A percentile compares a stretch with the other conserved stretches of the same genome.
Conservation (phyloP, 2,113 vertebrate genomes). For the Protomyctophum bolini region DNA sequence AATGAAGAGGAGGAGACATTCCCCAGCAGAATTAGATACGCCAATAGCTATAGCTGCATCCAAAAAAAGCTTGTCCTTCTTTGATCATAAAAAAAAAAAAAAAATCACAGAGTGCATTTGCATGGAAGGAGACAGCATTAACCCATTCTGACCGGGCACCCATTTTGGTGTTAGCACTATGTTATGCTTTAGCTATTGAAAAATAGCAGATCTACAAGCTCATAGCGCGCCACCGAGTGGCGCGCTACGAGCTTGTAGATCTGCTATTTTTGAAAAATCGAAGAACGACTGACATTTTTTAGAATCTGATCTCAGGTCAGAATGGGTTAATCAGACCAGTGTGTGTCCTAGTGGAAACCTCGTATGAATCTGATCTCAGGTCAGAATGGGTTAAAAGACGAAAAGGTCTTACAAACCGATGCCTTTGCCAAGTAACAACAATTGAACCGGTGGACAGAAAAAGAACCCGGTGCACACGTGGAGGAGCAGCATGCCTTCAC, state of each 20-base stretch:
- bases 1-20: background rate
- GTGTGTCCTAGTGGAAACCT: too few species aligned
- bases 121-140: background rate
- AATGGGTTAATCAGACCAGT: too few species aligned
- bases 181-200: too few species aligned
- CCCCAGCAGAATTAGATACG: background rate
- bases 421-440: background rate
- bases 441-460: slow-evolving; percentile 27
- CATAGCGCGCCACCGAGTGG: too few species aligned
- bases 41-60: background rate
- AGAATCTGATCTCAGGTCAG: too few species aligned
- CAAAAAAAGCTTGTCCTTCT: slow-evolving; percentile 1
- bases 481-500: slow-evolving; percentile 20
- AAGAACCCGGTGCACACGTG: background rate
- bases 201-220: too few species aligned
- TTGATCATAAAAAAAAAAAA: slow-evolving; percentile 4
- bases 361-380: too few species aligned
- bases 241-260: too few species aligned
- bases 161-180: too few species aligned
- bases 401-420: slow-evolving; percentile 6
- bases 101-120: background rate
- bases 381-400: background rate
- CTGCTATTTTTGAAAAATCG: too few species aligned
- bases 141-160: too few species aligned
- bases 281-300: too few species aligned